Conservation (phyloP, 2,113 vertebrate genomes). For the Rallus limicola region DNA sequence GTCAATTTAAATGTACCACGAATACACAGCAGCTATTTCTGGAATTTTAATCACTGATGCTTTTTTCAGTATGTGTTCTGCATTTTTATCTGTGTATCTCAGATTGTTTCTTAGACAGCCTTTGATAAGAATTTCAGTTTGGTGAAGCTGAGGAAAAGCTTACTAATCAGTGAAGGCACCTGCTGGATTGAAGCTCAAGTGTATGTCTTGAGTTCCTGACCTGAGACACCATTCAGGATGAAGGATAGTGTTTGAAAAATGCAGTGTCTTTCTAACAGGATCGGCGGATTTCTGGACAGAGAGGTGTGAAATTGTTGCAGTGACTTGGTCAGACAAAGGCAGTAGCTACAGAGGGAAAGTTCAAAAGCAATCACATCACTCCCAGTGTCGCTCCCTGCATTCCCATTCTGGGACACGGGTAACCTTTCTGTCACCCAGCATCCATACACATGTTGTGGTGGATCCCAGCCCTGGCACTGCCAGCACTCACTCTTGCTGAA, state of each 20-base stretch:
- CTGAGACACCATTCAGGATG: background rate
- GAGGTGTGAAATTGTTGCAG: background rate
- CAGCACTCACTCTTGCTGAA: background rate
- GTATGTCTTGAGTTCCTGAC: background rate
- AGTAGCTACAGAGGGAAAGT: background rate
- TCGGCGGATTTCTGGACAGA: background rate
- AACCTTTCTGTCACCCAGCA: accelerated
- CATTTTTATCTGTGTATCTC: background rate
- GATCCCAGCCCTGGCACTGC: accelerated
- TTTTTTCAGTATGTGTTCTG: background rate
- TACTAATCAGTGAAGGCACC: background rate
- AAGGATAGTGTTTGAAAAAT: background rate
- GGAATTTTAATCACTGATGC: background rate
- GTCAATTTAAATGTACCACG: background rate
- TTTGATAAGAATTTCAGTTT: background rate
- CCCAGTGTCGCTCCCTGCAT: accelerated
- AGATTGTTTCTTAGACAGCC: background rate
- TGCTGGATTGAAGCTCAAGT: background rate
- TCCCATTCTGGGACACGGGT: background rate
- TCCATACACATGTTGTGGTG: accelerated
- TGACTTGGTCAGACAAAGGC: background rate
- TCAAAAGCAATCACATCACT: background rate
- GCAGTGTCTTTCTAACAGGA: background rate
- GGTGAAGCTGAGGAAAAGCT: background rate
- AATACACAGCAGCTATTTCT: background rate